Percentiles rank a stretch among this genome's conserved stretches.
Conservation (phyloP, 1,140 invertebrate genomes). For the Heliothis virescens region DNA sequence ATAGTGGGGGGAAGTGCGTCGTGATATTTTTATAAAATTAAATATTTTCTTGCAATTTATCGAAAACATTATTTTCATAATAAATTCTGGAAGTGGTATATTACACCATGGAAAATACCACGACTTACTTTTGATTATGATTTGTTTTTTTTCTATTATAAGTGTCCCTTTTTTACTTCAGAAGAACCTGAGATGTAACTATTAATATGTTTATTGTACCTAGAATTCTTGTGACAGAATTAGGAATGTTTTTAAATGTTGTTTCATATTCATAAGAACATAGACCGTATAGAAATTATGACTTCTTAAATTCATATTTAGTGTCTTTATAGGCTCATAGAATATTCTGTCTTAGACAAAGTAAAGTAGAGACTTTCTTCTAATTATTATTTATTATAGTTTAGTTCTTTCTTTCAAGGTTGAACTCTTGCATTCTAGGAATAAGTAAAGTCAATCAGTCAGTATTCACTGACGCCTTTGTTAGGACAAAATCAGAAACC, state of each 20-base stretch:
- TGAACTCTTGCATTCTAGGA: constrained; percentile 18
- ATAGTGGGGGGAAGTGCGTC: not conserved
- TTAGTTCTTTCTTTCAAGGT: constrained; percentile 25
- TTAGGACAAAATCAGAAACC: too few species aligned
- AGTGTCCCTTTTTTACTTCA: not conserved
- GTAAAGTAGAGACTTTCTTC: constrained; percentile 37
- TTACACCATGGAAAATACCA: not conserved
- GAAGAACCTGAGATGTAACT: too few species aligned
- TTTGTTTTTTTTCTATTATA: not conserved
- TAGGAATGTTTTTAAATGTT: constrained; percentile 26
- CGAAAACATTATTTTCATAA: too few species aligned
- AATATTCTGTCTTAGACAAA: constrained; percentile 40
- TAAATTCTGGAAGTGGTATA: not conserved
- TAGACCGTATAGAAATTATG: constrained; percentile 44
- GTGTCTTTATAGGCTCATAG: constrained; percentile 37
- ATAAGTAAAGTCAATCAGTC: not conserved
- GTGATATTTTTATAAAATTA: too few species aligned
- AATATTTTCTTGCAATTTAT: too few species aligned
- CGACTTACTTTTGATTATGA: not conserved
- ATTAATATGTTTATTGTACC: not conserved
- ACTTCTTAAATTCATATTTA: constrained; percentile 30
- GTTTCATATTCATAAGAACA: constrained; percentile 18
- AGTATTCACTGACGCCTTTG: too few species aligned
- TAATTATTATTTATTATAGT: constrained; percentile 21
- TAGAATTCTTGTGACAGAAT: constrained; percentile 38